Evolutionary conservation across 2,113 vertebrate species (phyloP).

Genomic region (Apteryx mantelli): DNA sequence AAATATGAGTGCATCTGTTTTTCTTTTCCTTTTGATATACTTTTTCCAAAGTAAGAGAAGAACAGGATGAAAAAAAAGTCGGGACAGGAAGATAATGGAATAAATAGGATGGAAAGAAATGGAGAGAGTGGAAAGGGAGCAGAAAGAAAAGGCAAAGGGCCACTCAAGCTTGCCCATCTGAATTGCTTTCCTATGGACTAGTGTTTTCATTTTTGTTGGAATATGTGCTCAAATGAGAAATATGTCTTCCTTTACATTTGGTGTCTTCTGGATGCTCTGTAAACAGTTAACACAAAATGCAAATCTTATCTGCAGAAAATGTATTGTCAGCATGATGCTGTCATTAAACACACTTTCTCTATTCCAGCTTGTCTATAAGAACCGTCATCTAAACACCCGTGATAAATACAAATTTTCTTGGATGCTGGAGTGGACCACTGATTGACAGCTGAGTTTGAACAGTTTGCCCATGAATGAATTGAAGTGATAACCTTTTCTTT

Average conservation of each 20-base stretch:
- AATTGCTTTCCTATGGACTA: not conserved
- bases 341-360: not conserved
- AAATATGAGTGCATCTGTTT: not conserved
- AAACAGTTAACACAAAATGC: slow-evolving; percentile 30
- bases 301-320: slow-evolving; percentile 16
- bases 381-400: not conserved
- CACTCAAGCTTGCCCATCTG: not conserved
- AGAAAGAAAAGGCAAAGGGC: not conserved
- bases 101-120: not conserved
- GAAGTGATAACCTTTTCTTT: slow-evolving; percentile 53
- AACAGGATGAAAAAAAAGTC: not conserved
- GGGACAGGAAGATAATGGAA: not conserved
- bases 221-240: not conserved
- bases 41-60: not conserved
- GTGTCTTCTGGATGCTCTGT: not conserved
- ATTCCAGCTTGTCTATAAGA: not conserved
- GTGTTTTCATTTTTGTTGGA: not conserved
- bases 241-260: not conserved
- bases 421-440: not conserved
- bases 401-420: not conserved
- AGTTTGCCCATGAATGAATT: not conserved
- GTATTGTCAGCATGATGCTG: not conserved
- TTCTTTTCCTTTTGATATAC: not conserved
- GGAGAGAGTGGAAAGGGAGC: not conserved
- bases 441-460: slow-evolving; percentile 20